Conservation (phyloP, 2,888 invertebrate species). For the Halocaridina rubra region DNA sequence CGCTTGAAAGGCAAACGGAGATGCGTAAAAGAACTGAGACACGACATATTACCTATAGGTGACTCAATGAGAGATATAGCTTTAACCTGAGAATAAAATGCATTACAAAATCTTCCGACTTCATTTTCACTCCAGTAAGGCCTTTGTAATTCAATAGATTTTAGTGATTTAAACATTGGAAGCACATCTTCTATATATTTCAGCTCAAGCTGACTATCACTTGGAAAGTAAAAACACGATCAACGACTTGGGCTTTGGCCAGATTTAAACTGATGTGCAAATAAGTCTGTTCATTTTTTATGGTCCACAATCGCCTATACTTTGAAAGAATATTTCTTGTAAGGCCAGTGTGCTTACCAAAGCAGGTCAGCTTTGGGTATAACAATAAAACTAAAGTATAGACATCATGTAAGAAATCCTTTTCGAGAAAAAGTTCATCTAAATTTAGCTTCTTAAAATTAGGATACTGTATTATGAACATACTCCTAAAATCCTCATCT, state of each 20-base stretch:
- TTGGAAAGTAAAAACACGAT: background rate
- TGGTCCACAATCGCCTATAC: conserved; percentile 6
- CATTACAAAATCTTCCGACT: conserved; percentile 12
- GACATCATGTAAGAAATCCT: conserved; percentile 10
- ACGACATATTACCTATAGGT: conserved; percentile 19
- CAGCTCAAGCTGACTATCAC: background rate
- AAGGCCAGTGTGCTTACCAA: conserved; percentile 32
- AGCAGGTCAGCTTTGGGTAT: conserved; percentile 20
- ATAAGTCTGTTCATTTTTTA: background rate
- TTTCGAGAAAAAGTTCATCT: conserved; percentile 29
- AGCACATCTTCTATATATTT: conserved; percentile 10
- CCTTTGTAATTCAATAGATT: conserved; percentile 28
- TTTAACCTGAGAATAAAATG: background rate
- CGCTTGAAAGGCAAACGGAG: conserved; percentile 6
- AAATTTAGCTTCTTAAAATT: conserved; percentile 26
- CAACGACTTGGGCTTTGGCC: conserved; percentile 28
- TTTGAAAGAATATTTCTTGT: conserved; percentile 16
- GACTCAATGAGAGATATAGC: conserved; percentile 6
- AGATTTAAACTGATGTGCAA: conserved; percentile 1
- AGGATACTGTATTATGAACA: conserved; percentile 17
- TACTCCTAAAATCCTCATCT: conserved; percentile 19
- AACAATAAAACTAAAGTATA: conserved; percentile 21
- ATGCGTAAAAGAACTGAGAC: conserved; percentile 13
- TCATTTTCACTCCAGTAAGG: background rate
- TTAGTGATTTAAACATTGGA: conserved; percentile 25